Conservation (phyloP, 2,888 invertebrate genomes). For the Stenoptilia bipunctidactyla region DNA sequence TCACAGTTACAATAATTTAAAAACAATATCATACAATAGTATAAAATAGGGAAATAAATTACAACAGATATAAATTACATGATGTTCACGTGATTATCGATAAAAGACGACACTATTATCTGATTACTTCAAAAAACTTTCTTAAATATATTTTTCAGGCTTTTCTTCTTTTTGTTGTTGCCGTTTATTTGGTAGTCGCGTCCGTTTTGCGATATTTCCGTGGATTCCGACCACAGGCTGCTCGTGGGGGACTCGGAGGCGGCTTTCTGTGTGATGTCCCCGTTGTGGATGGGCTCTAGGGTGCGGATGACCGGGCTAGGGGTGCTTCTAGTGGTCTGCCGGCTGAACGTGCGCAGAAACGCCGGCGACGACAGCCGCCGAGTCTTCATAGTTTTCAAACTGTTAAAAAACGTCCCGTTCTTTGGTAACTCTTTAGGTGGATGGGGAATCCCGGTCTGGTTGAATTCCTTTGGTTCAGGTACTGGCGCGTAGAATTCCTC, state of each 20-base stretch:
- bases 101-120: slow-evolving; percentile 18
- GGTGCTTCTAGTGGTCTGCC: slow-evolving; percentile 38
- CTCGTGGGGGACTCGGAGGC: slow-evolving; percentile 57
- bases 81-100: slow-evolving; percentile 4
- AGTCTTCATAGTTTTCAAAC: slow-evolving; percentile 59
- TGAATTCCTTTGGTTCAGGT: slow-evolving; percentile 51
- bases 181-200: slow-evolving; percentile 34
- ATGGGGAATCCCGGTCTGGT: slow-evolving; percentile 22
- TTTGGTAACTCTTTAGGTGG: slow-evolving; percentile 47
- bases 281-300: slow-evolving; percentile 48
- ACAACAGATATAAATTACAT: slow-evolving; percentile 11
- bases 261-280: slow-evolving; percentile 39
- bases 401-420: slow-evolving; percentile 61
- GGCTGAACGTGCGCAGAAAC: slow-evolving; percentile 69
- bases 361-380: slow-evolving; percentile 72
- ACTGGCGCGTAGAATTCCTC: slow-evolving; percentile 65
- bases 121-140: slow-evolving; percentile 77
- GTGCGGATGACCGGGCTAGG: slow-evolving; percentile 46
- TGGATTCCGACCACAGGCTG: slow-evolving; percentile 58
- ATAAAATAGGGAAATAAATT: slow-evolving; percentile 8
- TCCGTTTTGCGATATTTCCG: slow-evolving; percentile 53
- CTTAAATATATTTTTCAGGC: slow-evolving; percentile 82
- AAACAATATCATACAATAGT: slow-evolving; percentile 9
- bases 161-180: slow-evolving; percentile 70
- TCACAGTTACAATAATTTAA: slow-evolving; percentile 29